A percentile compares a stretch with the other conserved stretches of the same genome.
Conservation (phyloP, 2,888 invertebrate species). For the Melangyna quadrimaculata region DNA sequence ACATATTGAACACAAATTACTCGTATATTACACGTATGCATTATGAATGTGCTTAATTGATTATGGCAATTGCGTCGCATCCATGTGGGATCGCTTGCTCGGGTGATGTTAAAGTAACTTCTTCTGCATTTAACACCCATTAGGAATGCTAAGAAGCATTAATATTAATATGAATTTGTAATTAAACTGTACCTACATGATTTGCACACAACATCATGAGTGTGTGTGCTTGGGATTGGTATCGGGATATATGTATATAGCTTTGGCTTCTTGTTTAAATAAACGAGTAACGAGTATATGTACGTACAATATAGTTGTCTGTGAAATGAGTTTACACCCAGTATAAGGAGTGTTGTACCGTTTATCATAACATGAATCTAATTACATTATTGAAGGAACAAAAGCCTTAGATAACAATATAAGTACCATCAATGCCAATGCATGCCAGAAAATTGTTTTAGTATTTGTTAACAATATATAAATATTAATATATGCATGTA, state of each 20-base stretch:
- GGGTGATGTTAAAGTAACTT: conserved; percentile 14
- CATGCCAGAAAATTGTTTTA: conserved; percentile 4
- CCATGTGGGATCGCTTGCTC: conserved; percentile 10
- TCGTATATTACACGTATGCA: neutral
- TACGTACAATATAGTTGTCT: neutral
- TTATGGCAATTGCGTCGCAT: conserved; percentile 35
- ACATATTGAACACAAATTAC: conserved; percentile 6
- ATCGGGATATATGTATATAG: too few relatives aligned
- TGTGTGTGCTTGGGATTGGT: conserved; percentile 8
- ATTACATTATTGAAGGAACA: conserved; percentile 62
- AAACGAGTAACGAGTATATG: neutral
- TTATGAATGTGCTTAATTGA: conserved; percentile 36
- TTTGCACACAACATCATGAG: conserved; percentile 45
- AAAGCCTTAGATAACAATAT: conserved; percentile 49
- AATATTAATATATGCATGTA: neutral
- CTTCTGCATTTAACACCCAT: conserved; percentile 53
- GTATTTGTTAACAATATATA: neutral
- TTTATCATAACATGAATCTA: conserved; percentile 65
- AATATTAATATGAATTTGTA: conserved; percentile 52
- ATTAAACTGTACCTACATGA: conserved; percentile 54
- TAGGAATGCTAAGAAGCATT: conserved; percentile 53
- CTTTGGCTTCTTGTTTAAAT: conserved; percentile 19
- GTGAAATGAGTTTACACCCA: conserved; percentile 7
- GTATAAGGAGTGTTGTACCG: conserved; percentile 58
- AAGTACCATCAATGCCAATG: conserved; percentile 16